Base-by-base conservation (phyloP, 2,888 invertebrate species). In the Oxycera nigricornis region DNA sequence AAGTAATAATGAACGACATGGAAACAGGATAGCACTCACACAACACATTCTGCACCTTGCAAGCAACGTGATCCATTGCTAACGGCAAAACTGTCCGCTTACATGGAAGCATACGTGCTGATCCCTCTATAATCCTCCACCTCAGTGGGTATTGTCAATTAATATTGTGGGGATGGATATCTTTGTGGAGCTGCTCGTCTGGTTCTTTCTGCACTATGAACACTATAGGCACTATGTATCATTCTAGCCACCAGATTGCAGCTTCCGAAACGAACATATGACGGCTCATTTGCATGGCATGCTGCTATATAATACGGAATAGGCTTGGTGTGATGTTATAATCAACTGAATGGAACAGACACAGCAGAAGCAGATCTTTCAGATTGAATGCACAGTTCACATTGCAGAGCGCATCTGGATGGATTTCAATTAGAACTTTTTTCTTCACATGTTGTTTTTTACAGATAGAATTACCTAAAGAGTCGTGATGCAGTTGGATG, bases 251-350 rank as follows among this genome's bases (percentile, higher is more conserved):
- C 14, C 14, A 14, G 17, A 46, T n/a, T 3, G 46, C 46, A 14
- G 46, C 46, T 46, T 11, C 46, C 17, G 46, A 17, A 46, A 46
- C 17, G 14, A 46, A 46, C 46, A 46, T 55, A 55, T 24, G 52
- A 55, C 24, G 24, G 52, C 22, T 55, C 52, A 55, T 55, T 55
- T 55, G 52, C 52, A 55, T 55, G 52, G 3, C 24, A 55, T 20
- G 24, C 17, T 55, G 24, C 11, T n/a, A n/a, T n/a, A n/a, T n/a
- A n/a, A 22, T 55, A 24, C 14, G 22, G 22, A 55, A 11, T 3
- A 35, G 35, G 6, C 7, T 35, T 7, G 6, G 7, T n/a, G n/a
- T n/a, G n/a, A n/a, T n/a, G n/a, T n/a, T n/a, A 3, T 46, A 14
- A 3, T 46, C 46, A 11, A 46, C 6, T 46, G 46, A 46, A 35